phyloP scores from a whole-genome alignment of 2,888 invertebrate genomes.

The Cistogaster globosa region DNA sequence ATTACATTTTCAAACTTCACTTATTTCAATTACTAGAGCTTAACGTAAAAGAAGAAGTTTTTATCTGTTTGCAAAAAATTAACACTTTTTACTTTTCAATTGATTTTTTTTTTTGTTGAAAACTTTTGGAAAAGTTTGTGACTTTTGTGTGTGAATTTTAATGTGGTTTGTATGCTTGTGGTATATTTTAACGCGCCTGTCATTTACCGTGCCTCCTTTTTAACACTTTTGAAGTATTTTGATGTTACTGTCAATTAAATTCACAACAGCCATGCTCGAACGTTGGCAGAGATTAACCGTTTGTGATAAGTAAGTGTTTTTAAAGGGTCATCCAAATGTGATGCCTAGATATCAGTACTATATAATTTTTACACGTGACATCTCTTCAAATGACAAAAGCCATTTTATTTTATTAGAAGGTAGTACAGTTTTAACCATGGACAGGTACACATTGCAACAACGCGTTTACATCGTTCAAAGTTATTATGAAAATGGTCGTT shows the following conservation, averaged over 20 bases:
- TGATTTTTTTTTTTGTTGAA: background rate
- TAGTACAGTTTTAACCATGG: too few relatives aligned
- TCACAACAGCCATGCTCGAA: background rate
- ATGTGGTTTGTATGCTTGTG: background rate
- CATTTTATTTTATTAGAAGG: too few relatives aligned
- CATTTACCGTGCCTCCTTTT: background rate
- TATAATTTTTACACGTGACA: too few relatives aligned
- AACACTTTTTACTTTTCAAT: background rate
- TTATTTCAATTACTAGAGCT: too few relatives aligned
- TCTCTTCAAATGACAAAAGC: too few relatives aligned
- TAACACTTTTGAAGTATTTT: slow-evolving; percentile 12
- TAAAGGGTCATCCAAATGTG: too few relatives aligned
- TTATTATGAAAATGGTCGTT: too few relatives aligned
- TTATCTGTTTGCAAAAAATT: too few relatives aligned
- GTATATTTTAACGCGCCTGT: background rate
- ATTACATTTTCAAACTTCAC: too few relatives aligned
- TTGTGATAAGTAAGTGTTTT: background rate
- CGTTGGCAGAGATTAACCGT: background rate
- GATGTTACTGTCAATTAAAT: slow-evolving; percentile 27
- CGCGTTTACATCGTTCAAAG: too few relatives aligned
- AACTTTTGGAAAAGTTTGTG: slow-evolving; percentile 12
- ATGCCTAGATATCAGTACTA: too few relatives aligned
- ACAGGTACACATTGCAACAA: too few relatives aligned
- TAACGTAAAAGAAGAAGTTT: background rate
- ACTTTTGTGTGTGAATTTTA: background rate